Evolutionary conservation across 2,888 invertebrate species (phyloP), one percentile per base, ranked within the genome.

Genomic region (Drosophila demipolita): DNA sequence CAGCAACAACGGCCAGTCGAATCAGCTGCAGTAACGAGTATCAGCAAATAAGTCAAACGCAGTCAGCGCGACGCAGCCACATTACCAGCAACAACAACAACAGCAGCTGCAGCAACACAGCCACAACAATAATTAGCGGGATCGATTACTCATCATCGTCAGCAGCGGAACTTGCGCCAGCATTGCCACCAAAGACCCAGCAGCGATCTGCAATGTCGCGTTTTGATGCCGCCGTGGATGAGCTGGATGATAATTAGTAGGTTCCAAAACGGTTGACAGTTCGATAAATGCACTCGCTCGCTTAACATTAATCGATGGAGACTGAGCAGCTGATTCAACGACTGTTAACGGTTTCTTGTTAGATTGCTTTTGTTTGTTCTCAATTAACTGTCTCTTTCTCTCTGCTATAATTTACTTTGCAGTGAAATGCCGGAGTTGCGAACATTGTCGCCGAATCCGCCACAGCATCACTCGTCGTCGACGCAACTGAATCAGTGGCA

Each of bases 181-280:
- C 86, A 40, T 26, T 86, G 77, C 89, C 89, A 26, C 89, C 89
- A 6, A 86, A 86, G 55, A 73, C 71, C n/a, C 73, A 77, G 20
- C 60, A 61, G 11, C 78, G 78, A 9, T 42, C 38, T 3, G 33
- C 45, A 32, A 42, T 64, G 8, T 50, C 96, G 40, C 96, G 96
- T 68, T 96, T 96, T 90, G 96, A 96, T 93, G 96, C 96, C 91
- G 95, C 96, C 50, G 36, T 61, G 36, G 94, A 94, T 76, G 94
- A 94, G 82, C 91, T 93, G 71, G 94, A 94, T 79, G 93, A 94
- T 83, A 89, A 92, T 64, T 92, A 93, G 82, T 94, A 92, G 42
- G 83, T 80, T n/a, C 6, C 4, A 45, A 45, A 45, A 45, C 45
- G 8, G 23, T 45, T 23, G 23, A 45, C 45, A 23, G 23, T 45